Evolutionary conservation across 2,888 invertebrate genomes (phyloP), one percentile per base, ranked within the genome.

Genomic region (Microctonus aethiopoides): DNA sequence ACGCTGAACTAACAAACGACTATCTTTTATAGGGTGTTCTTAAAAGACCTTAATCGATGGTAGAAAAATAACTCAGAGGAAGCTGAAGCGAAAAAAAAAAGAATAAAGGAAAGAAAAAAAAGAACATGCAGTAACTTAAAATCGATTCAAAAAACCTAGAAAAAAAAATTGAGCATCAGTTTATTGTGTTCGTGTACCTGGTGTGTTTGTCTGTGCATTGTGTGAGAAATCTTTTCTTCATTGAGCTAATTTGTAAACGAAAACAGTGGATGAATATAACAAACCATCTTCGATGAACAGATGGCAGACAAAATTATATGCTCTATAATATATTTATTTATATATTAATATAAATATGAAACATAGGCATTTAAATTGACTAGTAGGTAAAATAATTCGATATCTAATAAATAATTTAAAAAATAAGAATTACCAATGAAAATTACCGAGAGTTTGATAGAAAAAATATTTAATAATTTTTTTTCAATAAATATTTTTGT

Each of bases 181-280:
- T 52, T 13, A 6, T 46, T 20, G n/a, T 46, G 9, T 9, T n/a
- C 13, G 20, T 46, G 46, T 20, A 5, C n/a, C 13, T 46, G 32
- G 34, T 11, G 10, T 34, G 10, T 10, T 10, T 7, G 10, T 34
- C 4, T 34, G 10, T 34, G 7, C 7, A 16, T 59, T 29, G 32
- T 60, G 60, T 9, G 22, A 24, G 41, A 20, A 63, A 63, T 63
- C 62, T 63, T 51, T 26, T 51, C 32, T 61, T 41, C 51, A 46
- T 51, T 63, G 29, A 63, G 51, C 63, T 51, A 63, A 63, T 63
- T 63, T 46, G 63, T 63, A 46, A 63, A 63, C 63, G 51, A 56
- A 70, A 67, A 69, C 64, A 64, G 46, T 20, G 46, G 5, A 20
- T n/a, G n/a, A n/a, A 46, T 5, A n/a, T n/a, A 46, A 9, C 46